Evolutionary conservation across 1,140 invertebrate genomes (phyloP).

Genomic region (Tetragnatha versicolor): DNA sequence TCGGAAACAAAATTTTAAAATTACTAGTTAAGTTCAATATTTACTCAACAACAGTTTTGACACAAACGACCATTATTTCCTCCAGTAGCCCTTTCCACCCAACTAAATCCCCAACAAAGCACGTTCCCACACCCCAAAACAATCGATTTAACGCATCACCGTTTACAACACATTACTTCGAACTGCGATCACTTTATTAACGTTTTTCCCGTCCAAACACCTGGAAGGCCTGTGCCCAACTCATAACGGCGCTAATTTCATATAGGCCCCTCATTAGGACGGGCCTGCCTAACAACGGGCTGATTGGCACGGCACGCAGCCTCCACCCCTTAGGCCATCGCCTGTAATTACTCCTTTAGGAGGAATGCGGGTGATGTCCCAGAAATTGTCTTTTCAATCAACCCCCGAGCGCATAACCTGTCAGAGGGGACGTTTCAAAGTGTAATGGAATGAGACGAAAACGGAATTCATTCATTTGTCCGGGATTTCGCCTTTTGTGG

Average conservation of each 20-base stretch:
- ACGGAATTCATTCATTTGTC: conserved; percentile 9
- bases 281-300: conserved; percentile 6
- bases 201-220: too few relatives aligned
- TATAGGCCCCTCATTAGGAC: conserved; percentile 15
- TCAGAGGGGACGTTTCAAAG: neutral
- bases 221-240: too few relatives aligned
- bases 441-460: neutral
- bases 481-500: neutral
- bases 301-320: conserved; percentile 31
- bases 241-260: conserved; percentile 25
- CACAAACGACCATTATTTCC: too few relatives aligned
- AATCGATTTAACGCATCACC: too few relatives aligned
- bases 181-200: too few relatives aligned
- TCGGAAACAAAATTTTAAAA: too few relatives aligned
- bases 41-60: too few relatives aligned
- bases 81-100: too few relatives aligned
- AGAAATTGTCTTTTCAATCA: conserved; percentile 40
- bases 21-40: too few relatives aligned
- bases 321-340: neutral
- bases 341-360: neutral
- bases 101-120: too few relatives aligned
- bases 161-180: too few relatives aligned
- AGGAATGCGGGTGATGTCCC: neutral
- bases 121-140: too few relatives aligned
- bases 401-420: neutral